Base-by-base conservation (phyloP, 2,797 vertebrate species). In the Trichosurus vulpecula region DNA sequence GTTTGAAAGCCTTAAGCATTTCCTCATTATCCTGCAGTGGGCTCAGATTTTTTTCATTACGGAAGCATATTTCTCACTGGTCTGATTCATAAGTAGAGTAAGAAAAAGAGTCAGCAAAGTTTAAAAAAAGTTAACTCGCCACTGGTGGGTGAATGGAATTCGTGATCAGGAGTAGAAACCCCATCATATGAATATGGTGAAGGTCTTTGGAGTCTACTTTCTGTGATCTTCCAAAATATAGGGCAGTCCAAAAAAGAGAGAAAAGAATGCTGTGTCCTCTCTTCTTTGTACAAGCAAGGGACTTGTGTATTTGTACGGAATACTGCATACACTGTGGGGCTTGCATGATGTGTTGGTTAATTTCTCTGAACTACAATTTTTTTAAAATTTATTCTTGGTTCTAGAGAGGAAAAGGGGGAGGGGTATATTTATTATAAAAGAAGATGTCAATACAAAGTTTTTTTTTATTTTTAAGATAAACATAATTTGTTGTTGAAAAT, bases 31-130 rank as follows among this genome's bases (percentile, higher is more conserved):
- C 29, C 16, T n/a, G 35, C 16, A 61, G 91, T 53, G 52, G 93
- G 95, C 47, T 93, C 56, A 90, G 92, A 56, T 54, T 56, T 22
- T 52, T 87, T 81, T 93, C 89, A 74, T 95, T 61, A 27, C 47
- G 89, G 91, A 54, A 91, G 61, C 41, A 55, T 13, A 91, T 41
- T 94, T 95, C 52, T 94, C 90, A 93, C 93, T 9, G 95, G 58
- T 25, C 90, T 95, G 90, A 93, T 87, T 87, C 93, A 94, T 94
- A 93, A 74, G 27, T 53, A 90, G 14, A 93, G 74, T 54, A 41
- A 93, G 93, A 91, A 95, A 95, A 93, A 81, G 58, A 95, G 51
- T 94, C 74, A n/a, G 3, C 22, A 90, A 93, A 92, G 25, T 54
- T 61, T 93, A 57, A 95, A 93, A n/a, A 8, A 57, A 90, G 53